Evolutionary conservation across 2,888 invertebrate genomes (phyloP), one percentile per base, ranked within the genome.

Genomic region (Drosophila cracens): DNA sequence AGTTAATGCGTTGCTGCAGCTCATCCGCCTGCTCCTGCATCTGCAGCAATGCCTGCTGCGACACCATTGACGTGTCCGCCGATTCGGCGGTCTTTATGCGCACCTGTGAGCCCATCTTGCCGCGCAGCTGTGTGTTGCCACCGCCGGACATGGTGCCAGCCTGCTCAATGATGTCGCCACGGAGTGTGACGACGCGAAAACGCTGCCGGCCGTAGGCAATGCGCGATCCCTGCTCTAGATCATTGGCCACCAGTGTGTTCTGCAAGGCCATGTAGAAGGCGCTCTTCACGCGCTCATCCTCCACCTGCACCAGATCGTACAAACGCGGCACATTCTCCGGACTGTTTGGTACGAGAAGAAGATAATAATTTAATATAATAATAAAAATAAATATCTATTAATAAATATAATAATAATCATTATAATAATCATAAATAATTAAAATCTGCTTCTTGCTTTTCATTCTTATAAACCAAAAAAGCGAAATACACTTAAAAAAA

Each of bases 71-170:
- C 77, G 79, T 86, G 56, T 93, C 91, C 2, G 85, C 83, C 0
- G 93, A 87, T 77, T 93, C 92, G 70, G 90, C 92, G 0, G 93
- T 93, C 67, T 92, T 93, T 0, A 93, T 93, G 16, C 93, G 92
- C 60, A 95, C 96, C 85, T 94, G 94, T 60, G 95, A 95, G 0
- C 97, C 97, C 97, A 99, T 99, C 71, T 97, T 95, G 0, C 98
- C 98, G 54, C 95, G 95, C 69, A 95, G 93, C 4, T 95, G 95
- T 0, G 94, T 93, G 54, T 94, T 95, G 2, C 99, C 99, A 76
- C 99, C 99, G 57, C 99, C 99, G 63, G 97, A 96, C 98, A 99
- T 98, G 2, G 98, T 98, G 91, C 93, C 98, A 46, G 97, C 95
- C 1, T 95, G 94, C 91, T 99, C 98, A 76, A 99, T 97, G 2